Evolutionary conservation across 2,797 vertebrate genomes (phyloP), one percentile per base, ranked within the genome.

Genomic region (Carcharodon carcharias): DNA sequence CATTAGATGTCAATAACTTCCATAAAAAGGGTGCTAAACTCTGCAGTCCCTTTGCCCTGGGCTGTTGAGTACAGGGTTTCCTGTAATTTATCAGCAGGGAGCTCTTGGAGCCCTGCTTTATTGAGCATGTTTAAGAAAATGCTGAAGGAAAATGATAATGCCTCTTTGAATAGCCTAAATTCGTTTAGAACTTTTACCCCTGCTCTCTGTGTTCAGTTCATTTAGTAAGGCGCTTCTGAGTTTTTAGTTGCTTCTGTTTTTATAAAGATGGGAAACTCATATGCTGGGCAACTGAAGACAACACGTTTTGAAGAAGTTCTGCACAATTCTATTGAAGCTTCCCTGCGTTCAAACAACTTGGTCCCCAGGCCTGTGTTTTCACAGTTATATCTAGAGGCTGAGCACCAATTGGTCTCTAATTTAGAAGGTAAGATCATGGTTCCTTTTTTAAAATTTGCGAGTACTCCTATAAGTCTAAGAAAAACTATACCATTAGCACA

Each of bases 271-370:
- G 99, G 99, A 96, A 99, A 99, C 98, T 99, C 99, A 0, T 99
- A 99, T 0, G 98, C 99, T 0, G 99, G 99, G 61, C 99, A 99
- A 97, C 98, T 99, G 97, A 98, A 98, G 98, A 99, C 98, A 92
- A 98, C 99, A 0, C 98, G 99, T 67, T 99, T 99, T 88, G 99
- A 99, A 97, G 99, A 99, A 97, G 99, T 99, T 18, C 97, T 99
- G 92, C 99, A 99, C 97, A 99, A 98, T 97, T 99, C 99, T 96
- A 99, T 99, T 0, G 99, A 99, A 97, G 99, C 99, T 0, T 99
- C 99, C 5, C 98, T 99, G 96, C 98, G 99, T 89, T 99, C 99
- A 54, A 99, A 98, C 97, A 98, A 98, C 77, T 98, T 99, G 45
- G 98, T 99, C 71, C 99, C 99, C 80, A 98, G 99, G 96, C 99